Evolutionary conservation across 2,888 invertebrate species (phyloP), one percentile per base, ranked within the genome.

Genomic region (Colostygia pectinataria): DNA sequence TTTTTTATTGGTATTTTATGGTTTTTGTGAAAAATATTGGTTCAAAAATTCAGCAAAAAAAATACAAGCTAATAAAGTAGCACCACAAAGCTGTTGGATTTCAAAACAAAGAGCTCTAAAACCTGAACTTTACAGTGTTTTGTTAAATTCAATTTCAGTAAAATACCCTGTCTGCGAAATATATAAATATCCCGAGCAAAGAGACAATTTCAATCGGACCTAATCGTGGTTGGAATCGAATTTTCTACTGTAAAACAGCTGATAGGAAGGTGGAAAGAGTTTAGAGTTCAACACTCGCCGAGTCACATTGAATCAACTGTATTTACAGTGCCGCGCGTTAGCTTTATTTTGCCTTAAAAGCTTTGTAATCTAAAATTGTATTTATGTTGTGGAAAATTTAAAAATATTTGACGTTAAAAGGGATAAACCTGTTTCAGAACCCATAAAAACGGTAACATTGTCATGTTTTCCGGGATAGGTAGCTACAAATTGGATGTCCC

Each of bases 161-260:
- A 52, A 52, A 46, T 33, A 52, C 32, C 28, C 41, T 46, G 37
- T 42, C 37, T 28, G 13, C 10, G 38, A 23, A 41, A 46, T 29
- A 32, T 42, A 52, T 52, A 46, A 51, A 51, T 45, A 51, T 50
- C 23, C 4, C 8, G 29, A 29, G 34, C 23, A 41, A 50, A 27
- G 45, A 51, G 51, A 50, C 50, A 37, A 45, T 45, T 51, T 28
- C 45, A 40, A 33, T 33, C 29, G 51, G 37, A 52, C 46, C 39
- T 52, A 52, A 46, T 52, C 51, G 51, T 38, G 38, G 42, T 13
- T 51, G 45, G 38, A 52, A 52, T 52, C 38, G 46, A 52, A 52
- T 52, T 52, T 46, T 38, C 46, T 20, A 38, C 33, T 28, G 37
- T 40, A 32, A 31, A 46, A 51, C 45, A 45, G 39, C 51, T 51